Evolutionary conservation across 2,113 vertebrate genomes (phyloP).

Genomic region (Pardalotus punctatus): DNA sequence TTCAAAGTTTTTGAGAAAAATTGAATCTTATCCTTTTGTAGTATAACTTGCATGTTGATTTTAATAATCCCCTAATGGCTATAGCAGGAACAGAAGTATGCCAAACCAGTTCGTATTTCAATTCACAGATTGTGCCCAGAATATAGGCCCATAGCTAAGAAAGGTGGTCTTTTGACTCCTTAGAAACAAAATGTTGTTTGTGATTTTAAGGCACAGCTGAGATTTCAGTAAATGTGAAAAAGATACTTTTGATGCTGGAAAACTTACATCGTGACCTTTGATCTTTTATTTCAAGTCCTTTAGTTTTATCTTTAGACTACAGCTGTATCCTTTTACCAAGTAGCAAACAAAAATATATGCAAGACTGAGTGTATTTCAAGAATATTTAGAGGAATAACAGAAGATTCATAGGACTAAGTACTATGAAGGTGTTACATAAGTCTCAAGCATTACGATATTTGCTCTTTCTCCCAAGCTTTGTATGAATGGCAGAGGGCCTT

Average conservation of each 20-base stretch:
- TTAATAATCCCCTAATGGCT: slow-evolving; percentile 23
- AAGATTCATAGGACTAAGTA: background rate
- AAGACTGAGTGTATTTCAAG: background rate
- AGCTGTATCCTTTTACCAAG: background rate
- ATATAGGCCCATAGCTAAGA: background rate
- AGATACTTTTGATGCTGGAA: background rate
- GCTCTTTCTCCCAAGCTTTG: background rate
- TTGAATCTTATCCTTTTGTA: background rate
- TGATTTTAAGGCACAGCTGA: background rate
- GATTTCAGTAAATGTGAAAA: background rate
- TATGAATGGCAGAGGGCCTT: background rate
- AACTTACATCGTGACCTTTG: background rate
- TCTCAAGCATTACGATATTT: background rate
- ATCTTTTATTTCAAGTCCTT: background rate
- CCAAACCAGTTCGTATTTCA: slow-evolving; percentile 31
- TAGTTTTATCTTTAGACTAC: background rate
- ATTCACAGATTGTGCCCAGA: background rate
- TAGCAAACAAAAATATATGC: background rate
- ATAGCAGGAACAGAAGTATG: background rate
- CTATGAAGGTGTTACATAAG: background rate
- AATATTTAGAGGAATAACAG: background rate
- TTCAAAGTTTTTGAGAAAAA: background rate
- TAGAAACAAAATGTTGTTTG: background rate
- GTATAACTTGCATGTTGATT: background rate
- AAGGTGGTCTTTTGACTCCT: background rate